Evolutionary conservation across 1,140 invertebrate genomes (phyloP).

Genomic region (Ericerus pela): DNA sequence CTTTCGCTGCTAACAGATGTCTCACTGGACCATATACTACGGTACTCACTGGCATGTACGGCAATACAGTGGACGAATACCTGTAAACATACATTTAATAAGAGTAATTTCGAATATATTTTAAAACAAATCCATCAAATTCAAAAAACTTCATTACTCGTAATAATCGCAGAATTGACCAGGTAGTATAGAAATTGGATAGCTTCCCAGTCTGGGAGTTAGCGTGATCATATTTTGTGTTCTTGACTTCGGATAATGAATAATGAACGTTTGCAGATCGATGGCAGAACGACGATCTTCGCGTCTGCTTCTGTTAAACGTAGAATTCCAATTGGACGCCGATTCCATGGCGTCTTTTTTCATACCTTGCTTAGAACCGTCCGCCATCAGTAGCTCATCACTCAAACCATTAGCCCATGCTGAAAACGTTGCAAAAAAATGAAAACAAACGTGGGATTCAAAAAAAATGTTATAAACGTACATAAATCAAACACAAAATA

Average conservation of each 20-base stretch:
- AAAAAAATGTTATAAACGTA: neutral
- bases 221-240: conserved; percentile 34
- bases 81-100: conserved; percentile 27
- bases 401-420: conserved; percentile 1
- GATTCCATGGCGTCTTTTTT: conserved; percentile 74
- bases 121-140: conserved; percentile 7
- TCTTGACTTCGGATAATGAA: conserved; percentile 48
- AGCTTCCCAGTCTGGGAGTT: conserved; percentile 46
- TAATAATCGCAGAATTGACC: conserved; percentile 86
- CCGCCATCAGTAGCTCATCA: conserved; percentile 7
- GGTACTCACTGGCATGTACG: conserved; percentile 80
- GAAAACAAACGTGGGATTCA: neutral
- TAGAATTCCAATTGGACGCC: conserved; percentile 73
- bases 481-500: neutral
- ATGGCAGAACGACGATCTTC: conserved; percentile 52
- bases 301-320: conserved; percentile 53
- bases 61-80: conserved; percentile 48
- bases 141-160: conserved; percentile 33
- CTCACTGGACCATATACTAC: conserved; percentile 59
- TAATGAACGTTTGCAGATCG: conserved; percentile 58
- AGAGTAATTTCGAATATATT: neutral
- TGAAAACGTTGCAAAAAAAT: no score
- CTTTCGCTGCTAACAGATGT: no score
- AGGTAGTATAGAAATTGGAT: conserved; percentile 79
- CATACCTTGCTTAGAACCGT: conserved; percentile 43